Evolutionary conservation across 2,797 vertebrate species (phyloP).

Genomic region (Nannoperca australis): DNA sequence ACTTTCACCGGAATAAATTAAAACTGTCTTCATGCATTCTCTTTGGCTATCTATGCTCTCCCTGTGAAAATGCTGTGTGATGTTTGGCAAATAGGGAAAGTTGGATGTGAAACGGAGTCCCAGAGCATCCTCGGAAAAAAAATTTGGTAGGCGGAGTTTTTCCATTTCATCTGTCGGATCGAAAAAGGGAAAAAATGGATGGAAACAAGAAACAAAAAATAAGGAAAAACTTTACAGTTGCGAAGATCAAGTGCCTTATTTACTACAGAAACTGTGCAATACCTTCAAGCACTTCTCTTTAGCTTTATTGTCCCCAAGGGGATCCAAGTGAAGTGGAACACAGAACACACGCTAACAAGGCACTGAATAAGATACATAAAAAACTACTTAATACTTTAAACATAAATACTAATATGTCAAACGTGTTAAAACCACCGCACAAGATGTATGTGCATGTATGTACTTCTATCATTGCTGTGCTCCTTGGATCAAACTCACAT

Average conservation of each 20-base stretch:
- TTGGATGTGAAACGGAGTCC: conserved; percentile 38
- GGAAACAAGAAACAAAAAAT: not conserved
- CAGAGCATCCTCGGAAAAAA: conserved; percentile 29
- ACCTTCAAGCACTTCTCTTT: not conserved
- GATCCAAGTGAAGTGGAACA: not conserved
- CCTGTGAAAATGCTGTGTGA: conserved; percentile 70
- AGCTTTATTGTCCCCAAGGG: not conserved
- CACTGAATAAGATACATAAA: not conserved
- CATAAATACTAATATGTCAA: not conserved
- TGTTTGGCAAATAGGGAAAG: conserved; percentile 62
- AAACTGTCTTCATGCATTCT: conserved; percentile 66
- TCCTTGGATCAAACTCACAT: conserved; percentile 10
- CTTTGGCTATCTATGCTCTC: conserved; percentile 56
- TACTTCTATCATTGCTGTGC: not conserved
- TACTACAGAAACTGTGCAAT: conserved; percentile 2
- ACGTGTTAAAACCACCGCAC: not conserved
- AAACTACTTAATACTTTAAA: not conserved
- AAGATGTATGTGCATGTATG: not conserved
- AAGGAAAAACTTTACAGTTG: not conserved
- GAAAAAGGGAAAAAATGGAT: not conserved
- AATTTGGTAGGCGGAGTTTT: conserved; percentile 10
- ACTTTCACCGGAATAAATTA: conserved; percentile 79
- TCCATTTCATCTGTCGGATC: conserved; percentile 12
- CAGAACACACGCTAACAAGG: not conserved
- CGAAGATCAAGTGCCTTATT: conserved; percentile 7